phyloP scores from a whole-genome alignment of 2,888 invertebrate species.

The Cantharis nigra region DNA sequence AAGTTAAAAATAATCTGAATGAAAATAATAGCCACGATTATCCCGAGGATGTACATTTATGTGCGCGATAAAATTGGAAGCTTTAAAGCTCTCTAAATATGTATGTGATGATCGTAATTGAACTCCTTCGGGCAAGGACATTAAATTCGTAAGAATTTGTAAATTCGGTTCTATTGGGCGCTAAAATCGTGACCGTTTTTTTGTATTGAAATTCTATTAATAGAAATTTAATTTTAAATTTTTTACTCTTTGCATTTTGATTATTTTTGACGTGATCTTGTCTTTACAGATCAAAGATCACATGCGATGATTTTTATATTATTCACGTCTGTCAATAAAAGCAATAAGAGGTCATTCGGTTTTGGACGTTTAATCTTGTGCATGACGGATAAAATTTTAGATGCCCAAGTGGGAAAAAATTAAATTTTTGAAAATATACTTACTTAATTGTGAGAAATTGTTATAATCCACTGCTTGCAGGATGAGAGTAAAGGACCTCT shows the following conservation, averaged over 20 bases:
- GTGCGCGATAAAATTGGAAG: slow-evolving; percentile 13
- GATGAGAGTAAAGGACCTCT: slow-evolving; percentile 92
- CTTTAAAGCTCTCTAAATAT: slow-evolving; percentile 20
- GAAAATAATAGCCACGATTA: slow-evolving; percentile 24
- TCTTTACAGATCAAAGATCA: background rate
- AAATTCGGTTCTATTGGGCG: background rate
- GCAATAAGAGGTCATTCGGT: background rate
- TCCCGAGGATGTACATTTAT: slow-evolving; percentile 18
- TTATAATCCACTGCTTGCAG: slow-evolving; percentile 88
- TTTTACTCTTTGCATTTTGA: background rate
- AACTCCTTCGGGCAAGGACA: slow-evolving; percentile 20
- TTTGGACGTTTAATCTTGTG: background rate
- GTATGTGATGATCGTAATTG: slow-evolving; percentile 4
- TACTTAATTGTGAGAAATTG: slow-evolving; percentile 74
- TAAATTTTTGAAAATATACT: slow-evolving; percentile 47
- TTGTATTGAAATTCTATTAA: background rate
- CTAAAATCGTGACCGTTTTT: background rate
- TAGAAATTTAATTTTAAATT: background rate
- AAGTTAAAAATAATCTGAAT: slow-evolving; percentile 19
- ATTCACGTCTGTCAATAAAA: background rate
- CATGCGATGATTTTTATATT: background rate
- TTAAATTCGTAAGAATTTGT: background rate
- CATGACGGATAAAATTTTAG: background rate
- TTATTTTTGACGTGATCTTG: background rate
- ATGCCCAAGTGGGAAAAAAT: background rate